Evolutionary conservation across 2,113 vertebrate species (phyloP).

Genomic region (Ellobius talpinus): DNA sequence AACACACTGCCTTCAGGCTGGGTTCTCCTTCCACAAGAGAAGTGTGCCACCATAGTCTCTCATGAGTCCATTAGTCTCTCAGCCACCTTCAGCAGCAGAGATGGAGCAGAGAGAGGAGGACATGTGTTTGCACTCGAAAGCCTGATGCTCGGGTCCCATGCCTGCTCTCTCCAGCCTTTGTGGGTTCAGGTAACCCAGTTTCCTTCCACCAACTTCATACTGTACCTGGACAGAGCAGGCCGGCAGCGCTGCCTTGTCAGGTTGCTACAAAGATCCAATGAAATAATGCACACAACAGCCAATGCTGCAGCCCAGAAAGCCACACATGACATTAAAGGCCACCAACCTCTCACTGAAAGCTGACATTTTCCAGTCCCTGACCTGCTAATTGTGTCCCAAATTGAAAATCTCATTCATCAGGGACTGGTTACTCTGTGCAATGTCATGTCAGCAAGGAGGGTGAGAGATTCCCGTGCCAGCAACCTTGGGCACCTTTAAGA

Average conservation of each 20-base stretch:
- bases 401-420: background rate
- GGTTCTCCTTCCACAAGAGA: constrained; percentile 7
- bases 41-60: background rate
- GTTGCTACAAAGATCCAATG: background rate
- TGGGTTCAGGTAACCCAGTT: background rate
- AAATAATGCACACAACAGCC: background rate
- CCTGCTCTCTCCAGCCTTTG: background rate
- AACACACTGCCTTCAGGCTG: background rate
- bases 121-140: background rate
- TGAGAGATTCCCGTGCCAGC: too few relatives aligned
- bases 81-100: background rate
- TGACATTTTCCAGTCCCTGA: background rate
- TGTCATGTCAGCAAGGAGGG: background rate
- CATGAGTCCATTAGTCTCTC: background rate
- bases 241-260: background rate
- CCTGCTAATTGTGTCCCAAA: background rate
- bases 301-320: background rate
- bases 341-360: background rate
- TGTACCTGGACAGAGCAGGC: background rate
- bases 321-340: background rate
- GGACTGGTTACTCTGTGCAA: background rate
- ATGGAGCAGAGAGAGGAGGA: background rate
- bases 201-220: background rate
- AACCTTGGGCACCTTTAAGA: background rate
- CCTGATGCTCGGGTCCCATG: background rate